A percentile compares a stretch with the other conserved stretches of the same genome.
Evolutionary conservation across 2,888 invertebrate genomes (phyloP).

Genomic region (Tetrapedia diversipes): DNA sequence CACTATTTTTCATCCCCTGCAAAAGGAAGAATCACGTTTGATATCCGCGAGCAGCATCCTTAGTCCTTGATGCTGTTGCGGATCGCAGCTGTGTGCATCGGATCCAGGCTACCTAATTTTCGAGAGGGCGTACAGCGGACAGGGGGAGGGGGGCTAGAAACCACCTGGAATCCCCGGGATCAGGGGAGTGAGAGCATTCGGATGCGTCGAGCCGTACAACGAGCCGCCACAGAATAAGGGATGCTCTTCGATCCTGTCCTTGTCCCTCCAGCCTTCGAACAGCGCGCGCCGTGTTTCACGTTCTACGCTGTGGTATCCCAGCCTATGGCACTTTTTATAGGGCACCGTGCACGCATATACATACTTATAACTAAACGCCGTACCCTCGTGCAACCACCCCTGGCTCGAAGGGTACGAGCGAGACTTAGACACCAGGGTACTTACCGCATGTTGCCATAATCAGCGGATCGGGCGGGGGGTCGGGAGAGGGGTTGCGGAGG

Average conservation of each 20-base stretch:
- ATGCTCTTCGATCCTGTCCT: slow-evolving; percentile 73
- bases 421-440: slow-evolving; percentile 77
- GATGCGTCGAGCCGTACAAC: slow-evolving; percentile 81
- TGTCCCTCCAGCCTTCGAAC: slow-evolving; percentile 41
- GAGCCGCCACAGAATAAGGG: slow-evolving; percentile 81
- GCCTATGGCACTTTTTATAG: slow-evolving; percentile 58
- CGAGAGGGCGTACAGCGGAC: slow-evolving; percentile 70
- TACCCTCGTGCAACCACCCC: slow-evolving; percentile 50
- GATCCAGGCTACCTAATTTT: slow-evolving; percentile 70
- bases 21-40: neutral
- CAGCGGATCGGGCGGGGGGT: slow-evolving; percentile 68
- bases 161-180: slow-evolving; percentile 70
- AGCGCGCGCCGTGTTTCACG: slow-evolving; percentile 40
- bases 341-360: slow-evolving; percentile 43
- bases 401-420: slow-evolving; percentile 63
- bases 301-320: slow-evolving; percentile 32
- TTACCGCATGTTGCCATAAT: slow-evolving; percentile 81
- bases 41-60: slow-evolving; percentile 34
- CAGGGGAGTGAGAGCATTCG: slow-evolving; percentile 81
- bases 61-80: slow-evolving; percentile 43
- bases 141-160: slow-evolving; percentile 56
- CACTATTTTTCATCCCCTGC: neutral
- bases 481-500: slow-evolving; percentile 1
- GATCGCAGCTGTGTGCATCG: slow-evolving; percentile 65
- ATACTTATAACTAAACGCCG: slow-evolving; percentile 54